Evolutionary conservation across 1,140 invertebrate genomes (phyloP).

Genomic region (Wasmannia auropunctata): DNA sequence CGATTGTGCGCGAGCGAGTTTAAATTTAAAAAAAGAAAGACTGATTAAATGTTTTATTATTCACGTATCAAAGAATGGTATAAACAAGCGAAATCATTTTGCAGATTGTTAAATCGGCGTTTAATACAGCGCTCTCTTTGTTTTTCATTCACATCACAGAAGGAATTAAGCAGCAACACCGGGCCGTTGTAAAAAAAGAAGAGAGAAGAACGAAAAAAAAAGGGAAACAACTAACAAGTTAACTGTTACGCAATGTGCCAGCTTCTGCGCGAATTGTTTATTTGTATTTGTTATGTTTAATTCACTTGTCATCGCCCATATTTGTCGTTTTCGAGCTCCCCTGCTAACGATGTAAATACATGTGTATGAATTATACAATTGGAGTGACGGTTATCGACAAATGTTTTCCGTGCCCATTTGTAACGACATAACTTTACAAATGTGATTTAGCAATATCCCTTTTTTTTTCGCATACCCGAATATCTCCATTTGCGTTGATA

Average conservation of each 20-base stretch:
- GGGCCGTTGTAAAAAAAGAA: neutral
- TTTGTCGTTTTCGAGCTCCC: slow-evolving; percentile 39
- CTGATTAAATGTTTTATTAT: neutral
- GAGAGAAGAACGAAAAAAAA: too few relatives aligned
- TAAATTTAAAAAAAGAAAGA: slow-evolving; percentile 5
- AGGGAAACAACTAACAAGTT: slow-evolving; percentile 23
- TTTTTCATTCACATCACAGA: neutral
- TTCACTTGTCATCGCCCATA: slow-evolving; percentile 35
- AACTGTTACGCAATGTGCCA: slow-evolving; percentile 3
- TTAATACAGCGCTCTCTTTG: neutral
- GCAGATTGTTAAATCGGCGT: neutral
- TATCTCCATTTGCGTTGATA: slow-evolving; percentile 49
- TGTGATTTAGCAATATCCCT: slow-evolving; percentile 33
- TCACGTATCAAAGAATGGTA: neutral
- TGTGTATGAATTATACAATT: slow-evolving; percentile 55
- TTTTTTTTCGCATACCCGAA: slow-evolving; percentile 39
- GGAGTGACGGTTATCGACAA: slow-evolving; percentile 35
- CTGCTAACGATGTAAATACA: slow-evolving; percentile 35
- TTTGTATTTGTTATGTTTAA: slow-evolving; percentile 27
- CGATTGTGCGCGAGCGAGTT: neutral
- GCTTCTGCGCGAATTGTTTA: slow-evolving; percentile 4
- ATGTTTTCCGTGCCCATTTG: slow-evolving; percentile 41
- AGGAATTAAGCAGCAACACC: neutral
- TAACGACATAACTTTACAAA: slow-evolving; percentile 55
- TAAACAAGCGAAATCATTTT: neutral